Evolutionary conservation across 2,888 invertebrate species (phyloP).

Genomic region (Terebella lapidaria): DNA sequence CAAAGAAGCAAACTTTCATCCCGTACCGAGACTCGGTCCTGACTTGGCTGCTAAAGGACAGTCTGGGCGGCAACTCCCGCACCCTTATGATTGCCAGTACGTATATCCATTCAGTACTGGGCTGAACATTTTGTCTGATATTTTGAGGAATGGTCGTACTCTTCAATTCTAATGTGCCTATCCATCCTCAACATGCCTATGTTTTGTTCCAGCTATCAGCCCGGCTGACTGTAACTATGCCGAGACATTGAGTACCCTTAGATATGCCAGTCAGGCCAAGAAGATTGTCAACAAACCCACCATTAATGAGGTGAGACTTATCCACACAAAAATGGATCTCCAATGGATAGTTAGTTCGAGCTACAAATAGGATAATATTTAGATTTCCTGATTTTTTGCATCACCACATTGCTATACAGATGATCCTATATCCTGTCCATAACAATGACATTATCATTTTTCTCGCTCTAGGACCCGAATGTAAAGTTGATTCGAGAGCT

Average conservation of each 20-base stretch:
- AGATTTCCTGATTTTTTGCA: too few relatives aligned
- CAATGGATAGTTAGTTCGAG: too few relatives aligned
- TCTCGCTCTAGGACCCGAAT: slow-evolving; percentile 51
- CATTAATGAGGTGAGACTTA: slow-evolving; percentile 59
- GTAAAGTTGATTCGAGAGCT: slow-evolving; percentile 62
- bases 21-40: slow-evolving; percentile 76
- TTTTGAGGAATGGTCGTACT: neutral
- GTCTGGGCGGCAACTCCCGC: slow-evolving; percentile 72
- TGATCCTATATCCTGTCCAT: too few relatives aligned
- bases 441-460: too few relatives aligned
- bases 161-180: neutral
- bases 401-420: too few relatives aligned
- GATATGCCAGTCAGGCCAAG: slow-evolving; percentile 73
- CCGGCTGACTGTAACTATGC: slow-evolving; percentile 72
- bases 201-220: slow-evolving; percentile 66
- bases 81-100: slow-evolving; percentile 77
- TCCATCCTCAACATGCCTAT: neutral
- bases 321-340: neutral
- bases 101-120: slow-evolving; percentile 40
- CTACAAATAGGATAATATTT: too few relatives aligned
- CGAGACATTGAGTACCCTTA: slow-evolving; percentile 73
- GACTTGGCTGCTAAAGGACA: slow-evolving; percentile 76
- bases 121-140: neutral
- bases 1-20: slow-evolving; percentile 57
- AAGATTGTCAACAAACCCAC: slow-evolving; percentile 65